A percentile compares a stretch with the other conserved stretches of the same genome.
Evolutionary conservation across 2,113 vertebrate species (phyloP).

Genomic region (Ochotona princeps): DNA sequence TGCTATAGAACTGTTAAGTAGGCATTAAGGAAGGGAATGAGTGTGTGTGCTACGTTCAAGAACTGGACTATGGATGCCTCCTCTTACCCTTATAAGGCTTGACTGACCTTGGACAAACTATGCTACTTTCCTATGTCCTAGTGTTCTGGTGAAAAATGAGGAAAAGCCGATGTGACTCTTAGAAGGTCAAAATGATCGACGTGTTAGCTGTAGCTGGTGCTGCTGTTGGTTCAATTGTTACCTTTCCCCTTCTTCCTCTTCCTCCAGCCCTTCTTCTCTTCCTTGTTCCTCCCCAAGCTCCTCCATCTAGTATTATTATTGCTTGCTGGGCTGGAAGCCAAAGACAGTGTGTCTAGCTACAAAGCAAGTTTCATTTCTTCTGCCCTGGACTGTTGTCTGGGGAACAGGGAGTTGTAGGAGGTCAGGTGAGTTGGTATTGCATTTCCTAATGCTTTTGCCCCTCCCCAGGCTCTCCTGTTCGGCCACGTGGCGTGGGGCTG

Average conservation of each 20-base stretch:
- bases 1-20: background rate
- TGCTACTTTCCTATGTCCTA: background rate
- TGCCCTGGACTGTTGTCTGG: background rate
- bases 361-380: background rate
- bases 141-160: slow-evolving; percentile 30
- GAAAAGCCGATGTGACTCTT: background rate
- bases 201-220: background rate
- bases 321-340: background rate
- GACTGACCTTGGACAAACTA: background rate
- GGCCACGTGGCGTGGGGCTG: background rate
- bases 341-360: background rate
- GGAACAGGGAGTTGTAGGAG: background rate
- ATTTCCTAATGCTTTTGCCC: background rate
- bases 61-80: background rate
- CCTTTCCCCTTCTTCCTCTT: too few species aligned
- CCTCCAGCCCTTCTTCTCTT: too few species aligned
- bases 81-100: background rate
- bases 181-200: background rate
- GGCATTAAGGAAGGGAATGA: background rate
- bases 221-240: background rate
- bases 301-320: background rate
- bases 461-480: background rate
- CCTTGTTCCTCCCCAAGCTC: background rate
- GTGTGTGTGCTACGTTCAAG: background rate
- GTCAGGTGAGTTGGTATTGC: background rate